Evolutionary conservation across 2,797 vertebrate genomes (phyloP), one percentile per base, ranked within the genome.

Genomic region (Phaenicophaeus curvirostris): DNA sequence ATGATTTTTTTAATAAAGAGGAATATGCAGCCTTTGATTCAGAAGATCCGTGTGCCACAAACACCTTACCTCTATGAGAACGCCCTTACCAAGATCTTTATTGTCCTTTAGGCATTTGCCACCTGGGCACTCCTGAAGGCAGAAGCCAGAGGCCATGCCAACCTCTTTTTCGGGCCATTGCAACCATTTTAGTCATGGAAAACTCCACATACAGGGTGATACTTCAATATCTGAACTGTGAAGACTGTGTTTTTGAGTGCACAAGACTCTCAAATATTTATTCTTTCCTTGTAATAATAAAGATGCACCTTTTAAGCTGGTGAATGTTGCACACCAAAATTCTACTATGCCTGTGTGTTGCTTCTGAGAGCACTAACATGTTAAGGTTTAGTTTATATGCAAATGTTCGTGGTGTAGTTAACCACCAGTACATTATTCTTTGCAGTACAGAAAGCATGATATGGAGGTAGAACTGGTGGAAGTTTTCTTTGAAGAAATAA

Each of bases 211-310:
- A 24, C 0, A 0, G 50, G 39, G 30, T 66, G 46, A 42, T 19
- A 5, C 6, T 30, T 44, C 6, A 1, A 1, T 30, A 4, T 46
- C 53, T 66, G 71, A 93, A 31, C 28, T 15, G 7, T 23, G 42
- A 67, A 35, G 48, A 8, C 19, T 37, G 12, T 21, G 14, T 31
- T 74, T 21, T 35, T 2, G 11, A 48, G 44, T 5, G 24, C n/a
- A 30, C 15, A 51, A 30, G 30, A 53, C 28, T n/a, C 1, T 2
- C 0, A 0, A 19, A 50, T 11, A 1, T 83, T 66, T 65, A 19
- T 27, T 57, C n/a, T 67, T 55, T 78, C 15, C 24, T 46, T 20
- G 44, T 19, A 23, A 61, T 55, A 81, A 41, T 17, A 42, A 59
- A n/a, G 62, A 13, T 5, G 11, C 8, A 44, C 12, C 13, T 14